Percentiles rank a stretch among this genome's conserved stretches.
These are phyloP conservation scores for Macrostomum cliftonense DNA, from an alignment of 2,888 invertebrate genomes.

Conservation along the genomic window DNA sequence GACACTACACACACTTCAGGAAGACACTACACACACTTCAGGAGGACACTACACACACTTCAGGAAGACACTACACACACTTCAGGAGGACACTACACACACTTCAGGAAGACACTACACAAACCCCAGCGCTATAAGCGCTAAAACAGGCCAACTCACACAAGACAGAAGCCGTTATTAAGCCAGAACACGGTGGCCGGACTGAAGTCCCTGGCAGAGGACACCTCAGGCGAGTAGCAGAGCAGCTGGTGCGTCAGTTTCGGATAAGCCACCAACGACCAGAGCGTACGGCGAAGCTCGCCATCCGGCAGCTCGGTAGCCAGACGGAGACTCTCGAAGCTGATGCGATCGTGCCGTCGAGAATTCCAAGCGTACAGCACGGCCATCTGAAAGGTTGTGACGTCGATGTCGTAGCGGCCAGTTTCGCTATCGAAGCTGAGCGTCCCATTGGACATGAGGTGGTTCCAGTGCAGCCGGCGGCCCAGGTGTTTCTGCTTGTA, in stretches of 20 bases:
- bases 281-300: slow-evolving; percentile 75
- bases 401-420: slow-evolving; percentile 81
- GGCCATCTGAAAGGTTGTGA: slow-evolving; percentile 98
- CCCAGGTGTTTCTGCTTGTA: slow-evolving; percentile 93
- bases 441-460: slow-evolving; percentile 97
- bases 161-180: slow-evolving; percentile 78
- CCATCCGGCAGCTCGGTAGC: slow-evolving; percentile 91
- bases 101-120: no score
- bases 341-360: slow-evolving; percentile 67
- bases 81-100: no score
- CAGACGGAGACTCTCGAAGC: slow-evolving; percentile 83
- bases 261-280: slow-evolving; percentile 73
- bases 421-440: slow-evolving; percentile 76
- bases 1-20: no score
- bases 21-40: no score
- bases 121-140: no score
- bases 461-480: slow-evolving; percentile 89
- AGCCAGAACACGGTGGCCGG: slow-evolving; percentile 84
- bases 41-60: no score
- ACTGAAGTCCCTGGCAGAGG: slow-evolving; percentile 72
- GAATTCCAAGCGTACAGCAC: slow-evolving; percentile 98
- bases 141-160: no score
- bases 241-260: slow-evolving; percentile 85
- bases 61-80: no score
- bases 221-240: slow-evolving; percentile 56